Evolutionary conservation across 2,888 invertebrate genomes (phyloP).

Genomic region (Thyatira batis): DNA sequence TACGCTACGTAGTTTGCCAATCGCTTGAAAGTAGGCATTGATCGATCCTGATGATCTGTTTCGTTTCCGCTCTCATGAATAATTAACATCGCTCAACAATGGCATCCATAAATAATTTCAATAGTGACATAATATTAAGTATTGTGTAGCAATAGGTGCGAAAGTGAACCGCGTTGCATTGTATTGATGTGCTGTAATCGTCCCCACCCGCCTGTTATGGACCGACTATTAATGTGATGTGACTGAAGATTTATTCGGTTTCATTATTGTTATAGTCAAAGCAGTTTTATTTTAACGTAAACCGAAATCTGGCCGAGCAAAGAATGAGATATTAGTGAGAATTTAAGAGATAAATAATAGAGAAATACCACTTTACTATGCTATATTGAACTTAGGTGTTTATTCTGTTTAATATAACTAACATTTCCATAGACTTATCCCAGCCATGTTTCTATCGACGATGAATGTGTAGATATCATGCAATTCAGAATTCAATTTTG

Average conservation of each 20-base stretch:
- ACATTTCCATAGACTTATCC: too few species aligned
- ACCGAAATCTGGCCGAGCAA: too few species aligned
- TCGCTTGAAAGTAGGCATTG: background rate
- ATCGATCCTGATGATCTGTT: background rate
- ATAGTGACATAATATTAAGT: constrained; percentile 52
- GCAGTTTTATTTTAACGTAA: too few species aligned
- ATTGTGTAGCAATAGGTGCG: constrained; percentile 52
- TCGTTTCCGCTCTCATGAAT: background rate
- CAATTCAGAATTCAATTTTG: too few species aligned
- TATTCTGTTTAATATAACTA: too few species aligned
- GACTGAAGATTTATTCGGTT: constrained; percentile 31
- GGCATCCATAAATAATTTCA: constrained; percentile 27
- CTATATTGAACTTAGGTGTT: too few species aligned
- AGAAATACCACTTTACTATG: too few species aligned
- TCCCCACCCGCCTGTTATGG: constrained; percentile 46
- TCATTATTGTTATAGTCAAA: background rate
- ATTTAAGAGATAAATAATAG: too few species aligned
- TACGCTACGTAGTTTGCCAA: background rate
- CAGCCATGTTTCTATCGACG: too few species aligned
- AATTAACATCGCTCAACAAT: constrained; percentile 8
- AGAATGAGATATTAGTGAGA: too few species aligned
- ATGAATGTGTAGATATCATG: too few species aligned
- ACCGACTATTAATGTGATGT: constrained; percentile 36
- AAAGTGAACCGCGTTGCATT: constrained; percentile 60
- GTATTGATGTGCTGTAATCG: constrained; percentile 49